Evolutionary conservation across 2,888 invertebrate species (phyloP), one percentile per base, ranked within the genome.

Genomic region (Poecilus cupreus): DNA sequence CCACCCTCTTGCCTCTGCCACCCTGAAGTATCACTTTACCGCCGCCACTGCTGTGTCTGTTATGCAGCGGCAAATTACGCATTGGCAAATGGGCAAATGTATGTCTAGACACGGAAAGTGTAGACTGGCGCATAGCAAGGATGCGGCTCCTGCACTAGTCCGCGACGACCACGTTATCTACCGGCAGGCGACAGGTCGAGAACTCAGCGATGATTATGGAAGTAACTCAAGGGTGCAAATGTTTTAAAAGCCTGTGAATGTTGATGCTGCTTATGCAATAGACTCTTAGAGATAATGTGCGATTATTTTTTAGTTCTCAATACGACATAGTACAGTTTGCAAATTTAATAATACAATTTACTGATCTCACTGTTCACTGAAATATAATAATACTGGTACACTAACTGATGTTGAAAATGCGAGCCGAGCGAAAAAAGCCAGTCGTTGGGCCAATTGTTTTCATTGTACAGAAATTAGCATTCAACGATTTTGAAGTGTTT

Each of bases 21-120:
- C 26, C 46, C 75, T 26, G 18, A 75, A 51, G 75, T 75, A 75
- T 75, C 75, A 46, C 75, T 75, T 75, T 75, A 75, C 75, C 51
- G 51, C 51, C 51, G 13, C 51, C 32, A 32, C 32, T 32, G 32
- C 32, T 3, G 32, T 13, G 51, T 18, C 51, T 22, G 4, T 43
- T 32, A 32, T 11, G 43, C 43, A 51, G 51, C 51, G 51, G 74
- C 75, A 75, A 75, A 75, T 75, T 75, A 51, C 75, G 51, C 22
- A 49, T 51, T 75, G 75, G 49, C 75, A 16, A 39, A 70, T 39
- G 20, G 11, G 26, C 64, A 72, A 39, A 39, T 72, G 70, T 20
- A 24, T 13, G 75, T 75, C 75, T 75, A 75, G 75, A 75, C 72
- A 18, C 75, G 22, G 22, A 10, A 46, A 43, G 46, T 22, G 32